A percentile compares a stretch with the other conserved stretches of the same genome.
These are phyloP conservation scores for Actinemys pallida DNA, from an alignment of 2,113 vertebrate species.

Conservation along the genomic window DNA sequence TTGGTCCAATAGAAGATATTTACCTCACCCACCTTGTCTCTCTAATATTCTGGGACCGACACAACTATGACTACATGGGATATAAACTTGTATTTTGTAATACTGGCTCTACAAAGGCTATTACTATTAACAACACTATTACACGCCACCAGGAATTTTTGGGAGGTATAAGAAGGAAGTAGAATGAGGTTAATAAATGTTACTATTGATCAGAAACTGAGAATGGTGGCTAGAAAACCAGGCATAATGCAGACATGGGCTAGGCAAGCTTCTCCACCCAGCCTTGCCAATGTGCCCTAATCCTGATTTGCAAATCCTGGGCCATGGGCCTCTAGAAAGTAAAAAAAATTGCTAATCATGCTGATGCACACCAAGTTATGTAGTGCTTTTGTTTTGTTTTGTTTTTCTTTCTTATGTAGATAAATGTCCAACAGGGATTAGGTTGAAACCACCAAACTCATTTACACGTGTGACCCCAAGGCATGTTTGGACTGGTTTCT, in stretches of 20 bases:
- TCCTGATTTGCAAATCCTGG: neutral
- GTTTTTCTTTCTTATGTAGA: neutral
- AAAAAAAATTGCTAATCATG: neutral
- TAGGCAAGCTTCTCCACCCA: neutral
- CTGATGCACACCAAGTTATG: neutral
- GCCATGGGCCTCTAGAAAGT: fast-evolving
- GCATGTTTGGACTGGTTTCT: neutral
- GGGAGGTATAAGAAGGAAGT: neutral
- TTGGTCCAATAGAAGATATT: no score
- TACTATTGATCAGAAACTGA: neutral
- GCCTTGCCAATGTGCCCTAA: neutral
- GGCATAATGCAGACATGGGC: fast-evolving
- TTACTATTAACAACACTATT: neutral
- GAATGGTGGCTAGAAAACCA: neutral
- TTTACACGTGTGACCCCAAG: neutral
- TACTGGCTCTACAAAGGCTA: neutral
- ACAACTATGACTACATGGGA: neutral
- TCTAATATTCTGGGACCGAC: neutral
- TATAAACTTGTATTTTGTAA: constrained; percentile 14
- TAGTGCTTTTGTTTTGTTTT: neutral
- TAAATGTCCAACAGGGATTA: neutral
- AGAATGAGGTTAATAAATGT: neutral
- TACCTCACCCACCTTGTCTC: neutral
- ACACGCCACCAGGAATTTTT: neutral
- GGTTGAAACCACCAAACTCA: neutral